These are phyloP conservation scores for Caenorhabditis tropicalis DNA, from an alignment of 1,140 invertebrate genomes.

Conservation along the genomic window DNA sequence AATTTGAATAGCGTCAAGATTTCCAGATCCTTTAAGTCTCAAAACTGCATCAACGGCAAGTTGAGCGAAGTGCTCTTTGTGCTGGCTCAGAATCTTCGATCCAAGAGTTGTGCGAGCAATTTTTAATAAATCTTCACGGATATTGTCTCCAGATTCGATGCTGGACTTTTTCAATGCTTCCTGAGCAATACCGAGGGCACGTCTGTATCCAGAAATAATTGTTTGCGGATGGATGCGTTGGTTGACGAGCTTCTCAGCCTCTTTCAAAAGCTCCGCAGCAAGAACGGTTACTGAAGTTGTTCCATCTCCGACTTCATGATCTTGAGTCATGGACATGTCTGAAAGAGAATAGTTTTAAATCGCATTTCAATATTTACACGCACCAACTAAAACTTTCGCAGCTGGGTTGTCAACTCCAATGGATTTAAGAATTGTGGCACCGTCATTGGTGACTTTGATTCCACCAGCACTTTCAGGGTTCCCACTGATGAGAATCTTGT, in stretches of 20 bases:
- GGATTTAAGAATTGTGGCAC: conserved; percentile 94
- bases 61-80: conserved; percentile 94
- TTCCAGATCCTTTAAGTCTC: conserved; percentile 82
- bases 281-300: conserved; percentile 98
- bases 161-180: conserved; percentile 82
- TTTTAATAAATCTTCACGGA: conserved; percentile 89
- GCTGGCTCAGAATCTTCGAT: conserved; percentile 96
- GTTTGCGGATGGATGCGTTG: conserved; percentile 98
- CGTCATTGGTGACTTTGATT: conserved; percentile 98
- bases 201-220: conserved; percentile 92
- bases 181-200: conserved; percentile 83
- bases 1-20: conserved; percentile 93
- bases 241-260: conserved; percentile 91
- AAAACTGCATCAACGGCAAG: conserved; percentile 93
- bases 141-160: conserved; percentile 79
- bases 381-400: conserved; percentile 90
- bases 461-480: conserved; percentile 81
- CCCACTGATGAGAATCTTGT: conserved; percentile 92
- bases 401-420: conserved; percentile 98
- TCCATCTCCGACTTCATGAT: conserved; percentile 99
- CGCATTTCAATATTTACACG: conserved; percentile 56
- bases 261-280: conserved; percentile 90
- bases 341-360: conserved; percentile 47
- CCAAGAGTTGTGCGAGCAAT: conserved; percentile 96
- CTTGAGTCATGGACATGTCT: conserved; percentile 97